Percentiles rank a stretch among this genome's conserved stretches.
These are phyloP conservation scores for Eutolmus rufibarbis DNA, from an alignment of 2,888 invertebrate species.

Conservation along the genomic window DNA sequence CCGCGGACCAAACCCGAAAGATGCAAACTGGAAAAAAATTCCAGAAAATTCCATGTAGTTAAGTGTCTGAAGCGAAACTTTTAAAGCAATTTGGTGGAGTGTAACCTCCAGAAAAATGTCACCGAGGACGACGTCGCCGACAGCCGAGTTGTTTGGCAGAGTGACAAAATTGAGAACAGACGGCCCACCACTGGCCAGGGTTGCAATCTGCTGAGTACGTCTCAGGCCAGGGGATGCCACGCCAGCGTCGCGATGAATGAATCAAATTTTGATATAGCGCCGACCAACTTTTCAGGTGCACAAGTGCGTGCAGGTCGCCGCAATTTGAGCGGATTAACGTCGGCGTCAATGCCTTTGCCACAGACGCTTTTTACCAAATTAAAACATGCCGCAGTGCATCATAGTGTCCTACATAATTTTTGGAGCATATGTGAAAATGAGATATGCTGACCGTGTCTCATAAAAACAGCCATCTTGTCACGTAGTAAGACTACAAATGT, in stretches of 20 bases:
- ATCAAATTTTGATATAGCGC: background rate
- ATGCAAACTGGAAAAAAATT: background rate
- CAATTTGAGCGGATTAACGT: background rate
- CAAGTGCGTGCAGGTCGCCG: background rate
- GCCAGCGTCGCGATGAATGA: background rate
- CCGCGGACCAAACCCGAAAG: background rate
- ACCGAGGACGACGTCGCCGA: conserved; percentile 19
- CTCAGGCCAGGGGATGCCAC: background rate
- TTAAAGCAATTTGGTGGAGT: conserved; percentile 20
- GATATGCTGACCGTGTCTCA: background rate
- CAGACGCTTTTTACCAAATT: background rate
- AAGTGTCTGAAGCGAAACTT: background rate
- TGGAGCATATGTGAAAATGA: background rate
- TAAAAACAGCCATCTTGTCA: too few relatives aligned
- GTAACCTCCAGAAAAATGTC: conserved; percentile 31
- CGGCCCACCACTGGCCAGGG: background rate
- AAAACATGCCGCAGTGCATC: background rate
- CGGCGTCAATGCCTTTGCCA: background rate
- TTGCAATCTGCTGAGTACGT: conserved; percentile 1
- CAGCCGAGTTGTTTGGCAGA: conserved; percentile 27
- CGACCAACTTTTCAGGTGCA: background rate
- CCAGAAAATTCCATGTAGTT: conserved; percentile 14
- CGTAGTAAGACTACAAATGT: too few relatives aligned
- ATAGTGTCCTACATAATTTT: background rate
- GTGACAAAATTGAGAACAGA: conserved; percentile 22